phyloP scores from a whole-genome alignment of 2,888 invertebrate genomes.

The Anarsia innoxiella region DNA sequence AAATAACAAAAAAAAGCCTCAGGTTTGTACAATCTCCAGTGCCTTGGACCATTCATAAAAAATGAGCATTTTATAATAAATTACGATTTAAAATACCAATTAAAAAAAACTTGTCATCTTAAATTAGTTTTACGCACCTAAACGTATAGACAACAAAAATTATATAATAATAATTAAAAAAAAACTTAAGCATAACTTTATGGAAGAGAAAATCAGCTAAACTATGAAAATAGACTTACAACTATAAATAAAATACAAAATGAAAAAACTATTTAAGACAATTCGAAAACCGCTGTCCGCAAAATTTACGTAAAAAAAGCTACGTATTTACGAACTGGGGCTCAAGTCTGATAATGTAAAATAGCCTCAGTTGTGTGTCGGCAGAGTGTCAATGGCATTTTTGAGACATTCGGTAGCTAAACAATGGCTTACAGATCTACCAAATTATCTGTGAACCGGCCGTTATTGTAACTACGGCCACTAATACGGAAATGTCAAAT shows the following conservation, averaged over 20 bases:
- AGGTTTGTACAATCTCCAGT: constrained; percentile 39
- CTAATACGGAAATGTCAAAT: no score
- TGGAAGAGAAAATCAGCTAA: constrained; percentile 71
- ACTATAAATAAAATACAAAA: constrained; percentile 22
- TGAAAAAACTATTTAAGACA: no score
- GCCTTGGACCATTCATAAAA: constrained; percentile 38
- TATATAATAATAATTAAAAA: constrained; percentile 42
- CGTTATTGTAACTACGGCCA: no score
- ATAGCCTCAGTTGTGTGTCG: no score
- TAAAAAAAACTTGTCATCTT: constrained; percentile 25
- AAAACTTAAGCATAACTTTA: constrained; percentile 63
- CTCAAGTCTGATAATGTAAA: no score
- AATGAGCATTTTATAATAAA: constrained; percentile 49
- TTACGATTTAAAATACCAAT: constrained; percentile 38
- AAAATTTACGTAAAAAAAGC: no score
- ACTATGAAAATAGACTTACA: constrained; percentile 32
- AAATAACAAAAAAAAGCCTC: constrained; percentile 49
- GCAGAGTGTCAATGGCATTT: no score
- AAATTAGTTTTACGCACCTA: constrained; percentile 32
- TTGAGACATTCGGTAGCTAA: no score
- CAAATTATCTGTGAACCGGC: no score
- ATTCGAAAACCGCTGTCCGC: no score
- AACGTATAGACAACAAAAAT: constrained; percentile 54
- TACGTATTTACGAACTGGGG: no score
- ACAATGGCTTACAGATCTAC: no score